Evolutionary conservation across 2,797 vertebrate species (phyloP).

Genomic region (Anguilla marmorata): DNA sequence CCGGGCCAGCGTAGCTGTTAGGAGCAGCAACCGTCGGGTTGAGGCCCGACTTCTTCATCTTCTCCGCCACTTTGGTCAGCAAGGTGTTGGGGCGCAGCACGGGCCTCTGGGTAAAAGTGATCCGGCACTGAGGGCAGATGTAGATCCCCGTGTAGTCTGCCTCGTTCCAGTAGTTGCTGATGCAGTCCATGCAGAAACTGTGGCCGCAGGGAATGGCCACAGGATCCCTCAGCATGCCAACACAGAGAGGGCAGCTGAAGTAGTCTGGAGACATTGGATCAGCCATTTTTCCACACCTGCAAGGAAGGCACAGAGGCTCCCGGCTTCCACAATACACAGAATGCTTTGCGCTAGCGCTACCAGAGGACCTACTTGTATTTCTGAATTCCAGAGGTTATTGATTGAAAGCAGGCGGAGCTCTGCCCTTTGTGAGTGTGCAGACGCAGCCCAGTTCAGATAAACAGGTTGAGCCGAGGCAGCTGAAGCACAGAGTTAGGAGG

Average conservation of each 20-base stretch:
- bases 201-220: conserved; percentile 86
- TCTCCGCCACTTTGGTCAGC: conserved; percentile 79
- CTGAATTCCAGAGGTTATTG: conserved; percentile 81
- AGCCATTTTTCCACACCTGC: conserved; percentile 61
- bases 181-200: conserved; percentile 86
- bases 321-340: conserved; percentile 24
- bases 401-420: conserved; percentile 77
- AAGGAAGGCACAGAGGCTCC: conserved; percentile 43
- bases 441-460: conserved; percentile 75
- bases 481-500: conserved; percentile 52
- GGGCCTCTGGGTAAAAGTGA: conserved; percentile 80
- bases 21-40: conserved; percentile 48
- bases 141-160: conserved; percentile 73
- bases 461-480: conserved; percentile 69
- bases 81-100: conserved; percentile 78
- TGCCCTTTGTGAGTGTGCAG: conserved; percentile 67
- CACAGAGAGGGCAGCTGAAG: conserved; percentile 80
- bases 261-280: conserved; percentile 75
- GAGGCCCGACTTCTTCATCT: conserved; percentile 74
- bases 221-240: conserved; percentile 73
- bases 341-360: background rate
- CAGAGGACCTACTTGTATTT: conserved; percentile 69
- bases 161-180: conserved; percentile 83
- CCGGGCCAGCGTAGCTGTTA: conserved; percentile 57
- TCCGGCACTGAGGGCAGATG: conserved; percentile 81